These are phyloP conservation scores for Steinernema carpocapsae DNA, from an alignment of 2,888 invertebrate species.

Conservation along the genomic window DNA sequence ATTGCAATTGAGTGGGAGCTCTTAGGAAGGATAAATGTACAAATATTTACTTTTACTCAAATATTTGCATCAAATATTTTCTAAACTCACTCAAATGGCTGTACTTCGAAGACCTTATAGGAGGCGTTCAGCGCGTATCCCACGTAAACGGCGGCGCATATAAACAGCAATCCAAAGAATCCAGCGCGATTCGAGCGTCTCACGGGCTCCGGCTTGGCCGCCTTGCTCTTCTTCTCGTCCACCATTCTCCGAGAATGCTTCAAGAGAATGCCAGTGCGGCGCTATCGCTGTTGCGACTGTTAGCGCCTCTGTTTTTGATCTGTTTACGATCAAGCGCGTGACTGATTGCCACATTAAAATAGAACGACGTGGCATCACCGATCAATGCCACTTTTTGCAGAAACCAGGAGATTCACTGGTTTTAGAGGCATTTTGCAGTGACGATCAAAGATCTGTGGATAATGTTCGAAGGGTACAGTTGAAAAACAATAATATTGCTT, in stretches of 20 bases:
- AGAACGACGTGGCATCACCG: neutral
- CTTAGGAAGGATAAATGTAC: too few species aligned
- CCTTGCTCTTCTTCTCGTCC: neutral
- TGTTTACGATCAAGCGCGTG: slow-evolving; percentile 4
- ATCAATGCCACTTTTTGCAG: too few species aligned
- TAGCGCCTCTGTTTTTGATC: slow-evolving; percentile 6
- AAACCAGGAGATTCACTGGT: too few species aligned
- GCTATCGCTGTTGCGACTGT: neutral
- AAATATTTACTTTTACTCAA: too few species aligned
- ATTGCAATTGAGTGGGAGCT: too few species aligned
- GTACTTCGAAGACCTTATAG: slow-evolving; percentile 19
- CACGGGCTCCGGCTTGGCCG: slow-evolving; percentile 16
- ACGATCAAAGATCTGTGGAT: too few species aligned
- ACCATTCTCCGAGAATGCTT: too few species aligned
- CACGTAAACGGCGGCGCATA: slow-evolving; percentile 15
- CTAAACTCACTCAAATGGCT: neutral
- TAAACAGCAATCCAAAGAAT: slow-evolving; percentile 12
- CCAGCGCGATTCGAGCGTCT: slow-evolving; percentile 12
- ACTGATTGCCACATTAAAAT: neutral
- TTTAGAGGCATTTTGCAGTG: too few species aligned
- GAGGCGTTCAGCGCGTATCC: slow-evolving; percentile 1
- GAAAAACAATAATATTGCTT: too few species aligned
- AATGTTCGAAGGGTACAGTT: too few species aligned
- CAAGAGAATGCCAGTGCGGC: neutral
- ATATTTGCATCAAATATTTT: too few species aligned